These are phyloP conservation scores for Amiota mariae DNA, from an alignment of 2,888 invertebrate species.

Conservation along the genomic window DNA sequence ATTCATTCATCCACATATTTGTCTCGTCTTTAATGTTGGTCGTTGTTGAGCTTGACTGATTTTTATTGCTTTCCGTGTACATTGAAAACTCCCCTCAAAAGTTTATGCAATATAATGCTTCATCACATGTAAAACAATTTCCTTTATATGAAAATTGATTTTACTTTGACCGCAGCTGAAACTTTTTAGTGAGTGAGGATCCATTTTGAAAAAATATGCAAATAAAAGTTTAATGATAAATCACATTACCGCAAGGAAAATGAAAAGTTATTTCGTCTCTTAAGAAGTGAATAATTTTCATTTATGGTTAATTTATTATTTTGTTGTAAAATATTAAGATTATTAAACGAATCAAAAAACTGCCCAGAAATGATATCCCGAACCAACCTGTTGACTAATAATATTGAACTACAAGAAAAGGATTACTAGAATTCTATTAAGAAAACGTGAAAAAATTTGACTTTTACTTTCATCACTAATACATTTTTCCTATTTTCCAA, in stretches of 20 bases:
- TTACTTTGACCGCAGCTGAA: not conserved
- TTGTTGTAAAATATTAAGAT: too few relatives aligned
- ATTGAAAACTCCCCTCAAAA: not conserved
- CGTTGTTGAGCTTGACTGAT: slow-evolving; percentile 25
- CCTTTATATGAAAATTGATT: not conserved
- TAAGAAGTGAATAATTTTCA: not conserved
- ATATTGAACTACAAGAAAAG: too few relatives aligned
- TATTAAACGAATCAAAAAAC: too few relatives aligned
- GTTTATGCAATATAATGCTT: too few relatives aligned
- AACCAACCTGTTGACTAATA: too few relatives aligned
- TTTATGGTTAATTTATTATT: too few relatives aligned
- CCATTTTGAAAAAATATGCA: not conserved
- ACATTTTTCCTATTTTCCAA: too few relatives aligned
- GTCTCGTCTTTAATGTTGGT: not conserved
- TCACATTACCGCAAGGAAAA: not conserved
- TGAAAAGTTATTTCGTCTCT: not conserved
- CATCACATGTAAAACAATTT: not conserved
- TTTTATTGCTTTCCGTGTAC: slow-evolving; percentile 7
- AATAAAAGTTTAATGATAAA: slow-evolving; percentile 4
- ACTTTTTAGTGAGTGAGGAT: not conserved
- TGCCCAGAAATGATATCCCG: too few relatives aligned
- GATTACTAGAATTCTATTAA: too few relatives aligned
- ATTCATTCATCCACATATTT: not conserved
- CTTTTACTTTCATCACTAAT: too few relatives aligned
- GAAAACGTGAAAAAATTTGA: too few relatives aligned